Evolutionary conservation across 2,113 vertebrate species (phyloP).

Genomic region (Ictalurus punctatus): DNA sequence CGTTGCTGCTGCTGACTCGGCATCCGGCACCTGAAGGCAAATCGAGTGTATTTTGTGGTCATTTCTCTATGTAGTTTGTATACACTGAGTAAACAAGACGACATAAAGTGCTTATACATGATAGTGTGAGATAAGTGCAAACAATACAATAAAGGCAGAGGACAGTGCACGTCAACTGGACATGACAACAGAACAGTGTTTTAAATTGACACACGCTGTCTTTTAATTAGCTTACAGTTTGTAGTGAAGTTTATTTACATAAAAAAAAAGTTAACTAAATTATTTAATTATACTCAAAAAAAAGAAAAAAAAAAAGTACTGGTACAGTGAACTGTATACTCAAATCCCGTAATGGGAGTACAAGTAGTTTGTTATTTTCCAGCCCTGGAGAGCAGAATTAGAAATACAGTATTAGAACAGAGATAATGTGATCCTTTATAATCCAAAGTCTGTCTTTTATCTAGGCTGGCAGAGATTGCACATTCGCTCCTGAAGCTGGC

Average conservation of each 20-base stretch:
- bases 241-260: background rate
- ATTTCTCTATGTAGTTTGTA: background rate
- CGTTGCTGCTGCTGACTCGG: background rate
- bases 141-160: background rate
- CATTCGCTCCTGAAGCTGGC: constrained; percentile 96
- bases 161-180: background rate
- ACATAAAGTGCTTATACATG: background rate
- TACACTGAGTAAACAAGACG: background rate
- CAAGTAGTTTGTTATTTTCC: background rate
- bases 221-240: background rate
- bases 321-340: background rate
- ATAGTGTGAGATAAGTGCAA: background rate
- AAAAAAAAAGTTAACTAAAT: background rate
- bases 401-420: background rate
- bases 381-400: background rate
- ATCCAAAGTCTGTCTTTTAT: background rate
- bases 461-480: constrained; percentile 93
- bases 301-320: background rate
- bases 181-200: background rate
- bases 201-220: background rate
- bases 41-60: background rate
- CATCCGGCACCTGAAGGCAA: background rate
- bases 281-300: background rate
- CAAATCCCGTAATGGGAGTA: background rate
- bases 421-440: background rate